phyloP scores from a whole-genome alignment of 2,113 vertebrate genomes.

The Lontra canadensis region DNA sequence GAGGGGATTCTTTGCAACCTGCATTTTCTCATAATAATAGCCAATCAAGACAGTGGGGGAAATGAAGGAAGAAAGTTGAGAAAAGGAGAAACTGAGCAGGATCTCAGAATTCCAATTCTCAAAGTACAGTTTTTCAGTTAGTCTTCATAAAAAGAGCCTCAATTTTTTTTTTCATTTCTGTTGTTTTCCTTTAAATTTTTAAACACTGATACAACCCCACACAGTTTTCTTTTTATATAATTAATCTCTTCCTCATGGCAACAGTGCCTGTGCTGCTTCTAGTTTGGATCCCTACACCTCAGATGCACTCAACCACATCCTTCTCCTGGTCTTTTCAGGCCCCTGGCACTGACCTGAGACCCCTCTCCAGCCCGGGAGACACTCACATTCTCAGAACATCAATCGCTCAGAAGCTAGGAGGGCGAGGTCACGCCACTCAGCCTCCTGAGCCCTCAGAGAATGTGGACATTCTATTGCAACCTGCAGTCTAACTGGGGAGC shows the following conservation, averaged over 20 bases:
- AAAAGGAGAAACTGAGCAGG: background rate
- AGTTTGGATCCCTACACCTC: background rate
- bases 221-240: background rate
- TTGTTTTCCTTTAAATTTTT: conserved; percentile 27
- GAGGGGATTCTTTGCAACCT: conserved; percentile 20
- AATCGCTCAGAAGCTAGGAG: background rate
- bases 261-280: background rate
- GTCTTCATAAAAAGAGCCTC: background rate
- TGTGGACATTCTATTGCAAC: background rate
- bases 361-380: background rate
- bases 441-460: background rate
- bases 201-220: background rate
- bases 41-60: background rate
- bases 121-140: background rate
- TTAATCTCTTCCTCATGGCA: background rate
- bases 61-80: background rate
- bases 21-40: conserved; percentile 5
- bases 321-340: background rate
- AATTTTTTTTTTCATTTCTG: background rate
- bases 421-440: background rate
- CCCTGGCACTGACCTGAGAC: background rate
- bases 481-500: background rate
- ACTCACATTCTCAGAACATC: background rate
- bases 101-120: background rate
- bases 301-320: background rate